A percentile compares a stretch with the other conserved stretches of the same genome.
These are phyloP conservation scores for Caenorhabditis inopinata DNA, from an alignment of 1,140 invertebrate genomes.

Conservation along the genomic window DNA sequence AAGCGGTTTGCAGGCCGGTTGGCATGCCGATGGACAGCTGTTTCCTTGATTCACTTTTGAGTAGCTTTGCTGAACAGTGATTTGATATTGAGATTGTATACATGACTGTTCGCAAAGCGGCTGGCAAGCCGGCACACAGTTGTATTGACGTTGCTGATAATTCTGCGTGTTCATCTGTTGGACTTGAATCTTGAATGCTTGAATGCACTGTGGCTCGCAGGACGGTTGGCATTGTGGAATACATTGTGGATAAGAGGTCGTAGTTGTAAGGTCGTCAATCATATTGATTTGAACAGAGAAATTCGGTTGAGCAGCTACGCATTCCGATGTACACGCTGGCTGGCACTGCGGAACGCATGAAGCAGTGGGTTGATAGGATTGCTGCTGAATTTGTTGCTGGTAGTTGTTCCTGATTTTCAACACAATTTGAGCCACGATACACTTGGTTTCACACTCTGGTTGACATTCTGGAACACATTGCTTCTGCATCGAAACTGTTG, in stretches of 20 bases:
- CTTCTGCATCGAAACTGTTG: neutral
- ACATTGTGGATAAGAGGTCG: slow-evolving; percentile 14
- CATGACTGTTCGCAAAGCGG: slow-evolving; percentile 30
- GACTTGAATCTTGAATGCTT: slow-evolving; percentile 10
- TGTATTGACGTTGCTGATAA: neutral
- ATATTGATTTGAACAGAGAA: slow-evolving; percentile 23
- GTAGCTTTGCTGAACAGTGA: neutral
- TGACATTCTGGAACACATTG: slow-evolving; percentile 34
- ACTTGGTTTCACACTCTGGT: slow-evolving; percentile 27
- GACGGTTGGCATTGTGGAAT: slow-evolving; percentile 27
- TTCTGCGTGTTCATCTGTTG: slow-evolving; percentile 14
- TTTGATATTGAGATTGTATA: slow-evolving; percentile 5
- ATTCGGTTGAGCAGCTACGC: slow-evolving; percentile 14
- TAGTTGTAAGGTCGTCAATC: neutral
- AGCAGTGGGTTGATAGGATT: neutral
- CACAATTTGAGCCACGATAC: slow-evolving; percentile 4
- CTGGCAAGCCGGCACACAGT: slow-evolving; percentile 30
- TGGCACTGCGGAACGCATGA: neutral
- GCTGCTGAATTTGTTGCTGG: slow-evolving; percentile 19
- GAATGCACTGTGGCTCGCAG: slow-evolving; percentile 4
- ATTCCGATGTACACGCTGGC: slow-evolving; percentile 10
- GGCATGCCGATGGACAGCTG: slow-evolving; percentile 29
- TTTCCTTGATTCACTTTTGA: slow-evolving; percentile 28
- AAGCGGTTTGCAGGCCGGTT: slow-evolving; percentile 26
- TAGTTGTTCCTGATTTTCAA: slow-evolving; percentile 8